Evolutionary conservation across 2,797 vertebrate genomes (phyloP), one percentile per base, ranked within the genome.

Genomic region (Telmatherina bonti): DNA sequence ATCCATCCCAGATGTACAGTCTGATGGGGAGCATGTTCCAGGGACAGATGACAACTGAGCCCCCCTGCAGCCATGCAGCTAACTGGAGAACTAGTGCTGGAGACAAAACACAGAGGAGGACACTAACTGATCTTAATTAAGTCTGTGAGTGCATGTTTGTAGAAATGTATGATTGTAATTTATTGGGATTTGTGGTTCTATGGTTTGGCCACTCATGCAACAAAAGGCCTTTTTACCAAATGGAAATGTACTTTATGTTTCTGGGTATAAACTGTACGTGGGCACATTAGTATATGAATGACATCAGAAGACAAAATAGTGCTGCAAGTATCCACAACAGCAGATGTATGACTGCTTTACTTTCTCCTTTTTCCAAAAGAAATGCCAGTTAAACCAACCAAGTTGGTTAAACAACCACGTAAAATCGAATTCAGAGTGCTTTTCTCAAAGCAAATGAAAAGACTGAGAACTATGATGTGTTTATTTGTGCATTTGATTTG

Each of bases 1-100:
- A 88, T 85, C 61, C 70, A 33, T 76, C 64, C 67, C 84, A 89
- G 77, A 84, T 85, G 76, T 52, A 77, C 4, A 4, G 53, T 24
- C 59, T 55, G 67, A 79, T 74, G 43, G 45, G 6, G 51, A 76
- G 67, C 30, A 15, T 67, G 74, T 60, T 74, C 16, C 61, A 53
- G 72, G 71, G 67, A 68, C 43, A 33, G 67, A 71, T 24, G 43
- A 72, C 65, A 76, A 59, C 58, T 38, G 41, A 81, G 35, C 49
- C 53, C 58, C 62, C 24, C 16, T 30, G 27, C 35, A 66, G 24
- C 64, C 67, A 52, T 74, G 27, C 36, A 47, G 68, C 64, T 62
- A 59, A 45, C 59, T 43, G 51, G 31, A 26, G 26, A 31, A 79
- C 58, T 66, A 45, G 26, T 45, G 72, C 11, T 12, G 11, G 60